Evolutionary conservation across 1,140 invertebrate genomes (phyloP), one percentile per base, ranked within the genome.

Genomic region (Aleiodes sp.): DNA sequence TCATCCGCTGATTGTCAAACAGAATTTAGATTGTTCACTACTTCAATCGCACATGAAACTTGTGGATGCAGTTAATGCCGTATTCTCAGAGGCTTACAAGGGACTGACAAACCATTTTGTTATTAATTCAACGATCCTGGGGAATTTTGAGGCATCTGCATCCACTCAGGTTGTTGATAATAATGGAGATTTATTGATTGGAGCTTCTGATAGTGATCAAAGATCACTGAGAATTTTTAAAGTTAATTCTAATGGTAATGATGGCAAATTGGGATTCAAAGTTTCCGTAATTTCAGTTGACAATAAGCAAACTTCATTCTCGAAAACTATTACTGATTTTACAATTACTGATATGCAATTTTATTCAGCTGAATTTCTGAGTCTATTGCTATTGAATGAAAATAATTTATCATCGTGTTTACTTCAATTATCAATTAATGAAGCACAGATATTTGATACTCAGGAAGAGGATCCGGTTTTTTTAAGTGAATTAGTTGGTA

Each of bases 1-100:
- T 70, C 90, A 91, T 81, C 87, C 90, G 0, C 85, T 91, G 6
- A 90, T 97, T 63, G 91, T 95, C 76, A 89, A 90, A 35, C 91
- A 94, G 71, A 89, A 94, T 80, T 88, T 90, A 72, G 89, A 92
- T 46, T 92, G 90, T 63, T 98, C 96, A 8, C 84, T 98, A 12
- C 84, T 96, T 7, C 94, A 97, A 80, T 91, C 96, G 74, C 91
- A 95, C 73, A 89, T 90, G 28, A 89, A 90, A 77, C 84, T 97
- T 65, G 90, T 92, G 69, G 79, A 88, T 62, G 85, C 90, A 1
- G 87, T 96, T 31, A 85, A 89, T 35, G 83, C 89, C 21, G 90
- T 95, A 21, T 95, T 96, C 78, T 86, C 90, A 67, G 87, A 91
- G 65, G 90, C 92, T 12, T 89, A 91, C 62, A 87, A 88, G 74